A percentile compares a stretch with the other conserved stretches of the same genome.
Conservation (phyloP, 2,113 vertebrate species). For the Eulemur macaco region DNA sequence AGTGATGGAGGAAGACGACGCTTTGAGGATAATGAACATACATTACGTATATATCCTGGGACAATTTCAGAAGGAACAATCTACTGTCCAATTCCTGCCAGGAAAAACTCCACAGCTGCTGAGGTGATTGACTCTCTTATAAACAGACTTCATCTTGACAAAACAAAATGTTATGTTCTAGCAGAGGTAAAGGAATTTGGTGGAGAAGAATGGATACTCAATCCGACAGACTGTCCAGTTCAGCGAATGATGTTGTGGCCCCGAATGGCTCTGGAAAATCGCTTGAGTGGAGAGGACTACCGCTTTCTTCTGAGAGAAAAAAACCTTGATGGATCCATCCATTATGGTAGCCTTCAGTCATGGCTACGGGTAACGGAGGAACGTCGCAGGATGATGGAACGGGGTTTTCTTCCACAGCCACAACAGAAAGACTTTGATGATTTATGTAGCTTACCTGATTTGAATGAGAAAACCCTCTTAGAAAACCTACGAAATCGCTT, state of each 20-base stretch:
- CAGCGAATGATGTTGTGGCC: slow-evolving; percentile 99
- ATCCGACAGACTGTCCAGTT: slow-evolving; percentile 96
- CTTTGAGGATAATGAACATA: slow-evolving; percentile 96
- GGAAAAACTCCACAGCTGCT: slow-evolving; percentile 94
- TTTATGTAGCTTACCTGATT: slow-evolving; percentile 93
- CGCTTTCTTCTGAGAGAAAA: slow-evolving; percentile 97
- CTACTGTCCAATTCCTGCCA: slow-evolving; percentile 95
- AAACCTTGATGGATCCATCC: slow-evolving; percentile 97
- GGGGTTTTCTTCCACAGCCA: slow-evolving; percentile 95
- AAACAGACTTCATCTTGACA: slow-evolving; percentile 92
- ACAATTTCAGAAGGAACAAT: slow-evolving; percentile 95
- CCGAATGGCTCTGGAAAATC: slow-evolving; percentile 95
- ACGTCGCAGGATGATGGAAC: slow-evolving; percentile 92
- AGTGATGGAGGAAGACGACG: slow-evolving; percentile 97
- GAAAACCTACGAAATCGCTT: slow-evolving; percentile 97
- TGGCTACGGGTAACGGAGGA: slow-evolving; percentile 96
- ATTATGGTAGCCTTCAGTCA: slow-evolving; percentile 97
- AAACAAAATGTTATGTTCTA: slow-evolving; percentile 95
- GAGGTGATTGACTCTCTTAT: slow-evolving; percentile 96
- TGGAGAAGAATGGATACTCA: slow-evolving; percentile 99
- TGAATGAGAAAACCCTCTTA: slow-evolving; percentile 96
- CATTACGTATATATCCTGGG: slow-evolving; percentile 95
- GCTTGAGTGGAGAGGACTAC: slow-evolving; percentile 94
- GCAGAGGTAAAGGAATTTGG: slow-evolving; percentile 99
- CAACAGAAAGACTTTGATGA: slow-evolving; percentile 94